Evolutionary conservation across 2,888 invertebrate genomes (phyloP).

Genomic region (Cybosia mesomella): DNA sequence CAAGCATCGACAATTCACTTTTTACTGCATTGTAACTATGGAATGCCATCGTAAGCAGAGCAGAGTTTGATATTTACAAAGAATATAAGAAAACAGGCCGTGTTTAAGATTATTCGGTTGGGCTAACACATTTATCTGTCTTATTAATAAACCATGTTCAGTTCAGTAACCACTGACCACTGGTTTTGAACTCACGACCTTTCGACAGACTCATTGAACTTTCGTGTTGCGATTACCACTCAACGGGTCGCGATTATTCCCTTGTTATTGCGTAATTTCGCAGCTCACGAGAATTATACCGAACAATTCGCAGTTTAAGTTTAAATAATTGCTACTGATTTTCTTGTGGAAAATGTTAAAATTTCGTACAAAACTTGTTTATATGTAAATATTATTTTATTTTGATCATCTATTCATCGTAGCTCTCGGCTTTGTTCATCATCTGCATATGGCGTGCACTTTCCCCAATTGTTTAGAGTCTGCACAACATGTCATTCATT

Average conservation of each 20-base stretch:
- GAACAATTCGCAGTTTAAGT: background rate
- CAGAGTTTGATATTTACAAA: background rate
- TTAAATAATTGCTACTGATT: background rate
- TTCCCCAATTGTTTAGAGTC: too few relatives aligned
- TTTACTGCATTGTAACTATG: background rate
- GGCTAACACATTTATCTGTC: constrained; percentile 11
- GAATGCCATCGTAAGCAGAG: background rate
- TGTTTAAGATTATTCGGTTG: background rate
- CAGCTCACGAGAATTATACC: background rate
- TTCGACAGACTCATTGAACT: constrained; percentile 20
- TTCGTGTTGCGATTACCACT: constrained; percentile 17
- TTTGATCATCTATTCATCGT: too few relatives aligned
- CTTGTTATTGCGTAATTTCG: constrained; percentile 13
- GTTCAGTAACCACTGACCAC: constrained; percentile 11
- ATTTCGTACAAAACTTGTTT: background rate
- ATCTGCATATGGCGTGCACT: too few relatives aligned
- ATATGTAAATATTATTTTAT: background rate
- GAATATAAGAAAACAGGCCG: background rate
- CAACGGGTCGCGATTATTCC: constrained; percentile 13
- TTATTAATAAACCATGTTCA: constrained; percentile 12
- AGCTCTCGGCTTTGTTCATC: too few relatives aligned
- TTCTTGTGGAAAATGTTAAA: background rate
- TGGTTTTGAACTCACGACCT: constrained; percentile 20
- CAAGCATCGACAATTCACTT: background rate
- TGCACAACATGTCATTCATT: too few relatives aligned